phyloP scores from a whole-genome alignment of 2,888 invertebrate species.

The Stegophylla sp. region DNA sequence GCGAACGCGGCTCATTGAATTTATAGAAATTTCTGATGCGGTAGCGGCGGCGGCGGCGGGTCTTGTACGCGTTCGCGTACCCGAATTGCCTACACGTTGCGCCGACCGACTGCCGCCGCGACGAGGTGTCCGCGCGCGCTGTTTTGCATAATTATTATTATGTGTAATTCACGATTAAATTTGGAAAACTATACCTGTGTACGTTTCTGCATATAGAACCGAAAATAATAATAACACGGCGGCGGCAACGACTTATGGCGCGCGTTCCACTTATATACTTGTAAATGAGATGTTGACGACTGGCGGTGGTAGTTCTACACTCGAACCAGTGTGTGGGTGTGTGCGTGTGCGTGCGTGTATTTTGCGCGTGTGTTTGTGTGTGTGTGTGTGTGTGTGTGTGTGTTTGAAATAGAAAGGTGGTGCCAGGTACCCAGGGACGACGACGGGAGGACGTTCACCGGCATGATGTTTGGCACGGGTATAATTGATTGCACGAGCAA shows the following conservation, averaged over 20 bases:
- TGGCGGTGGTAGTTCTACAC: slow-evolving; percentile 8
- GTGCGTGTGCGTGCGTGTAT: background rate
- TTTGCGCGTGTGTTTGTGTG: background rate
- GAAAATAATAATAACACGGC: background rate
- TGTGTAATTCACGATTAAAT: too few species aligned
- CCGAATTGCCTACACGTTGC: slow-evolving; percentile 28
- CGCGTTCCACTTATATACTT: background rate
- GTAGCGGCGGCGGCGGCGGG: background rate
- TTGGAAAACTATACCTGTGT: too few species aligned
- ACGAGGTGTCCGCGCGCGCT: too few species aligned
- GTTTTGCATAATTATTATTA: too few species aligned
- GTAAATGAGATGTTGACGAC: slow-evolving; percentile 8
- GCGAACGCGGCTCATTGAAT: too few species aligned
- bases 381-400: background rate
- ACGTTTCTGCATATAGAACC: too few species aligned
- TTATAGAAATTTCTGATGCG: too few species aligned
- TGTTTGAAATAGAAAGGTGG: background rate
- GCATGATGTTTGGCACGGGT: slow-evolving; percentile 45
- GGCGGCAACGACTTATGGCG: background rate
- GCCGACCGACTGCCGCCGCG: background rate
- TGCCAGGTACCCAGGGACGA: slow-evolving; percentile 38
- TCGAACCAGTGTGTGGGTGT: background rate
- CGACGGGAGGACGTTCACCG: background rate
- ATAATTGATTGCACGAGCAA: slow-evolving; percentile 45
- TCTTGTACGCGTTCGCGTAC: background rate